Evolutionary conservation across 2,888 invertebrate species (phyloP).

Genomic region (Sphecodes monilicornis): DNA sequence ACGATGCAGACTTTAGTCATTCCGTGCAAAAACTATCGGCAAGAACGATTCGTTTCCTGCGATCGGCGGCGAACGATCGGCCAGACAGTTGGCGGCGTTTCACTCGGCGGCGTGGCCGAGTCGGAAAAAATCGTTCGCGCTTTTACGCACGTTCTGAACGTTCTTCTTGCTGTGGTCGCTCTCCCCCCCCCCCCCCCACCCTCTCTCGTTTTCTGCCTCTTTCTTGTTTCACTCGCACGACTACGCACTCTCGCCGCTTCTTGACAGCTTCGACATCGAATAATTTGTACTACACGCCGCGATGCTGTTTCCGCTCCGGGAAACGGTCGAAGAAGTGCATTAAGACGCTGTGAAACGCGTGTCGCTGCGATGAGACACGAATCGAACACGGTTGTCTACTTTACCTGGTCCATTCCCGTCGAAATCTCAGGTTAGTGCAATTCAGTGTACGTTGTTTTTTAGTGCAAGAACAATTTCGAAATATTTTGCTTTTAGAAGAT

Average conservation of each 20-base stretch:
- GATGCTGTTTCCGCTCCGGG: neutral
- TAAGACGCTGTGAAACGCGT: constrained; percentile 21
- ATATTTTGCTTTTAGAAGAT: no score
- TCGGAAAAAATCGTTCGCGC: constrained; percentile 53
- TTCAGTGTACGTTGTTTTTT: no score
- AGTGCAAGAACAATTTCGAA: no score
- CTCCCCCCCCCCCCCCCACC: no score
- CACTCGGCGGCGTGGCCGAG: neutral
- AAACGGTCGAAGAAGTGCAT: constrained; percentile 23
- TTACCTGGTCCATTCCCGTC: neutral
- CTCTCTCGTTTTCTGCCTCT: neutral
- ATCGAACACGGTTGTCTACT: neutral
- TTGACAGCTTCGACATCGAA: constrained; percentile 51
- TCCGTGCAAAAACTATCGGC: constrained; percentile 9
- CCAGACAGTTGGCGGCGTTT: constrained; percentile 23
- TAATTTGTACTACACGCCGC: constrained; percentile 47
- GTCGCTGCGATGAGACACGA: constrained; percentile 13
- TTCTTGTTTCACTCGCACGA: constrained; percentile 44
- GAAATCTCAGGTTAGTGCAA: neutral
- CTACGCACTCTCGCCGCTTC: constrained; percentile 21
- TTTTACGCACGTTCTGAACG: constrained; percentile 45
- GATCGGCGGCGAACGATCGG: constrained; percentile 12
- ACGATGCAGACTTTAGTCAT: constrained; percentile 9
- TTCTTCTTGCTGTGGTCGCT: constrained; percentile 45
- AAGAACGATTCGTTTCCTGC: constrained; percentile 27